Percentiles rank a stretch among this genome's conserved stretches.
phyloP scores from a whole-genome alignment of 2,797 vertebrate genomes.

The Myotis planiceps region DNA sequence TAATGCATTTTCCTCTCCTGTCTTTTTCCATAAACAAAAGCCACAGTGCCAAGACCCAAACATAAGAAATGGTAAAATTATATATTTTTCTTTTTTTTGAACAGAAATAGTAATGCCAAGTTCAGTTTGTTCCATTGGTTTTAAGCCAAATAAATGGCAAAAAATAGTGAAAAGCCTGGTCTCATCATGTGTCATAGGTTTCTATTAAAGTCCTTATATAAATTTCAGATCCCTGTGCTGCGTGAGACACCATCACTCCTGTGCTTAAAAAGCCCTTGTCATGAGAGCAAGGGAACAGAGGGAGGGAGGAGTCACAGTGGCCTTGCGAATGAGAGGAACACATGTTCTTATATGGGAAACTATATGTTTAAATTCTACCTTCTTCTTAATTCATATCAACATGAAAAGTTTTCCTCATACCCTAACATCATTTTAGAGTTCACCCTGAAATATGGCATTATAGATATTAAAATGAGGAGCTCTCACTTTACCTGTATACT shows the following conservation, averaged over 20 bases:
- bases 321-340: not conserved
- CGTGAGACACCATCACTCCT: not conserved
- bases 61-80: conserved; percentile 73
- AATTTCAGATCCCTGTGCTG: conserved; percentile 54
- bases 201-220: conserved; percentile 69
- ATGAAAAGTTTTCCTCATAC: not conserved
- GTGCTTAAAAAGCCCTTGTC: not conserved
- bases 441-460: not conserved
- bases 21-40: conserved; percentile 81
- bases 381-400: not conserved
- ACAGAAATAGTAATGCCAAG: conserved; percentile 80
- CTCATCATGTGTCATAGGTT: conserved; percentile 64
- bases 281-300: not conserved
- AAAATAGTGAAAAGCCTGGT: conserved; percentile 74
- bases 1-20: conserved; percentile 68
- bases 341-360: not conserved
- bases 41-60: conserved; percentile 66
- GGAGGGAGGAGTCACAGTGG: not conserved
- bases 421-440: not conserved
- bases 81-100: conserved; percentile 74
- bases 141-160: conserved; percentile 73
- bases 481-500: not conserved
- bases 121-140: conserved; percentile 77
- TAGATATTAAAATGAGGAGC: not conserved
- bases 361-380: not conserved